phyloP scores from a whole-genome alignment of 1,140 invertebrate species.

The Anadara kagoshimensis region DNA sequence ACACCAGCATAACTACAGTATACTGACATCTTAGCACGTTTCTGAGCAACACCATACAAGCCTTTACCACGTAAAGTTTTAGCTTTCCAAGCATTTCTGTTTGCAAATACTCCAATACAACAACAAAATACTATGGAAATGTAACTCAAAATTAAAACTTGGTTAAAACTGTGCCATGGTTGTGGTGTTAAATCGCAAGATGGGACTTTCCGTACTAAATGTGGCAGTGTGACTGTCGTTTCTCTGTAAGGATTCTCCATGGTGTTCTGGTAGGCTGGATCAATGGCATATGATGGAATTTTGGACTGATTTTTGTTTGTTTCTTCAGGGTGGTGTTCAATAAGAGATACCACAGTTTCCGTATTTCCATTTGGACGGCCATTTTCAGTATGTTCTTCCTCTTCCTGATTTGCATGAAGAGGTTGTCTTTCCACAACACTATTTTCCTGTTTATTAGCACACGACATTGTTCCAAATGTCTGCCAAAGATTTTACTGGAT shows the following conservation, averaged over 20 bases:
- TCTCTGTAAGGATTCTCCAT: conserved; percentile 66
- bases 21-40: conserved; percentile 54
- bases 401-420: conserved; percentile 16
- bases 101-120: conserved; percentile 58
- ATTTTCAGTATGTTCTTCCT: neutral
- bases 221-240: conserved; percentile 61
- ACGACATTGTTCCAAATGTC: neutral
- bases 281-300: conserved; percentile 20
- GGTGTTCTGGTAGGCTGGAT: conserved; percentile 38
- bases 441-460: neutral
- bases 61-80: conserved; percentile 65
- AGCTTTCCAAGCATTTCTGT: conserved; percentile 57
- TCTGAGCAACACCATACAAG: conserved; percentile 67
- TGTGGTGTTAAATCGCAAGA: conserved; percentile 59
- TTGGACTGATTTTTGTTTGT: neutral
- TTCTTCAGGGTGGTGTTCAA: conserved; percentile 19
- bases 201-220: conserved; percentile 57
- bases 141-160: conserved; percentile 61
- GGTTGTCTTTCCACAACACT: conserved; percentile 13
- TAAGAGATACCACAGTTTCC: conserved; percentile 5
- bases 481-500: no score
- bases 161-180: conserved; percentile 63
- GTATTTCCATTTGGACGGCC: neutral
- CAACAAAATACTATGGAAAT: conserved; percentile 57
- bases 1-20: conserved; percentile 60